phyloP scores from a whole-genome alignment of 2,113 vertebrate genomes.

The Nycticryphes semicollaris region DNA sequence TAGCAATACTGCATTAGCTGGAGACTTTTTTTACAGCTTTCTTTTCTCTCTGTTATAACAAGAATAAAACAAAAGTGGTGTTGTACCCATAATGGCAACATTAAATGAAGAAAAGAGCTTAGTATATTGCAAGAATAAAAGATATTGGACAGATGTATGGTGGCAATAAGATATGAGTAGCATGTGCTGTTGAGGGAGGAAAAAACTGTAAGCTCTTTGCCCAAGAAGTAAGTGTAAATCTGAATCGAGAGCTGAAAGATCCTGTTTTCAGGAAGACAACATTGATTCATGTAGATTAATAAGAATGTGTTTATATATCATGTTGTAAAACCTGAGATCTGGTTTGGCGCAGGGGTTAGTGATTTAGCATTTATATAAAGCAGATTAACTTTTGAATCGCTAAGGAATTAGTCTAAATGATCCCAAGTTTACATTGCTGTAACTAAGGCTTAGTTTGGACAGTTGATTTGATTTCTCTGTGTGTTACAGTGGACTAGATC shows the following conservation, averaged over 20 bases:
- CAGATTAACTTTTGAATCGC: neutral
- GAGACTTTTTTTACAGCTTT: neutral
- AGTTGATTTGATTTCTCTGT: neutral
- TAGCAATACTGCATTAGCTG: neutral
- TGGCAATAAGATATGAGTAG: neutral
- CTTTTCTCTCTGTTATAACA: neutral
- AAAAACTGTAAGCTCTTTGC: neutral
- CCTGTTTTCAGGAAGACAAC: neutral
- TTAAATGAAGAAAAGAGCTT: neutral
- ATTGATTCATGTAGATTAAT: neutral
- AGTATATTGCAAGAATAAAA: neutral
- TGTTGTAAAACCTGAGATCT: neutral
- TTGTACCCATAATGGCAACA: neutral
- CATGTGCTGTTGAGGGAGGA: neutral
- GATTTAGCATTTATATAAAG: neutral
- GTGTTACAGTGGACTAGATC: neutral
- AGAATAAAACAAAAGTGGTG: neutral
- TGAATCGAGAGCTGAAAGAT: neutral
- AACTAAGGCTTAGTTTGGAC: neutral
- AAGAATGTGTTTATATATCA: neutral
- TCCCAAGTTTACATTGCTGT: neutral
- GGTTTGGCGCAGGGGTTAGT: neutral
- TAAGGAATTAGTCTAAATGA: neutral
- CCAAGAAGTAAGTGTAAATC: neutral
- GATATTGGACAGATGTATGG: neutral